phyloP scores from a whole-genome alignment of 2,113 vertebrate genomes.

The Rattus norvegicus region DNA sequence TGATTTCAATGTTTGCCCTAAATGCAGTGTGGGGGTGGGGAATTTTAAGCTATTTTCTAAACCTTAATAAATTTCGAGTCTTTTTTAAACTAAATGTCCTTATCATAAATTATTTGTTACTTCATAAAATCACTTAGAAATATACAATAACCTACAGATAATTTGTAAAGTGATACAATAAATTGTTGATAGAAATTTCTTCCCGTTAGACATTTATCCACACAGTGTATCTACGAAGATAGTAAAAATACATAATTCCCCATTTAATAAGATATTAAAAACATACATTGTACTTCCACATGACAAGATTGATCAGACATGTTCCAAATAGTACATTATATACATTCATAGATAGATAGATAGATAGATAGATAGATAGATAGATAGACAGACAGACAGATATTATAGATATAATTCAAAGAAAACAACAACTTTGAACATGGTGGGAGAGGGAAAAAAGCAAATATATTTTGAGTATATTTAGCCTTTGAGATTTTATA shows the following conservation, averaged over 20 bases:
- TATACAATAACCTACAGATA: background rate
- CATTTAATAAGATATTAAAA: constrained; percentile 34
- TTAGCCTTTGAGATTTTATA: background rate
- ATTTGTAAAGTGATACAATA: constrained; percentile 35
- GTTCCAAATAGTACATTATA: background rate
- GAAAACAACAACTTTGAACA: background rate
- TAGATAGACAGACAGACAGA: no score
- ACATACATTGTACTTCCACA: background rate
- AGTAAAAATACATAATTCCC: constrained; percentile 71
- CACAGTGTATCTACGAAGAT: constrained; percentile 65
- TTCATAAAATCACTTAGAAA: constrained; percentile 66
- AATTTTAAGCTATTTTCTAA: constrained; percentile 28
- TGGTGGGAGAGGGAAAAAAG: no score
- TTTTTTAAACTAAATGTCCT: constrained; percentile 71
- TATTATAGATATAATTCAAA: background rate
- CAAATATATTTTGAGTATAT: background rate
- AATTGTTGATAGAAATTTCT: background rate
- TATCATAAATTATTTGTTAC: constrained; percentile 71
- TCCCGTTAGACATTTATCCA: constrained; percentile 65
- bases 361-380: background rate
- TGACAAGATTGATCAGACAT: background rate
- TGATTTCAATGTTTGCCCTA: constrained; percentile 66
- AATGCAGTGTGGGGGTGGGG: constrained; percentile 64
- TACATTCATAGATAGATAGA: background rate
- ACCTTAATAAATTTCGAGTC: constrained; percentile 50